Conservation (phyloP, 53 echinoderm and acorn worm genomes). For the Henricia sp. region DNA sequence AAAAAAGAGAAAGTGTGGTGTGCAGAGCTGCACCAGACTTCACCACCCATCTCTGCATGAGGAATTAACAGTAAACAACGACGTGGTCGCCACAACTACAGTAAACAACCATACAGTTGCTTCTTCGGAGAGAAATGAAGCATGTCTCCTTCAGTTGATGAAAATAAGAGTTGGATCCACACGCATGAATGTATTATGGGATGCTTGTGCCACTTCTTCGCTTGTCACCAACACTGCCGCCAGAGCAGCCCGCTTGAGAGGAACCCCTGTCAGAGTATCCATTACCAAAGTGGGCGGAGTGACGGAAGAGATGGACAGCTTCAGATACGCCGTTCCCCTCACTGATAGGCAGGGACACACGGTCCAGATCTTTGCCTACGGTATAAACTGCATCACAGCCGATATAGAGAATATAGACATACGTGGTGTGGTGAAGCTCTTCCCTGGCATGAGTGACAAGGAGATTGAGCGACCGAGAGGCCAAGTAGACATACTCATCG, state of each 20-base stretch:
- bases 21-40: conserved; percentile 34
- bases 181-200: conserved; percentile 53
- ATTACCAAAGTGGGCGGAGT: conserved; percentile 57
- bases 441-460: neutral
- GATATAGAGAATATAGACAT: conserved; percentile 37
- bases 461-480: conserved; percentile 43
- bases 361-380: conserved; percentile 45
- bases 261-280: conserved; percentile 33
- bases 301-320: conserved; percentile 55
- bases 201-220: conserved; percentile 61
- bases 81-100: neutral
- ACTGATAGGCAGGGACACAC: conserved; percentile 36
- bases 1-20: conserved; percentile 40
- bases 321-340: conserved; percentile 36
- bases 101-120: conserved; percentile 42
- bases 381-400: conserved; percentile 56
- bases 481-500: conserved; percentile 63
- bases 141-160: conserved; percentile 60
- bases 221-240: conserved; percentile 58
- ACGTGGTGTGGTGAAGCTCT: conserved; percentile 10
- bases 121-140: conserved; percentile 8
- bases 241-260: conserved; percentile 38
- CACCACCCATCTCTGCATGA: conserved; percentile 47
- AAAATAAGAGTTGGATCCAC: conserved; percentile 23
- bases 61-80: neutral